Percentiles rank a stretch among this genome's conserved stretches.
Conservation (phyloP, 1,140 invertebrate species). For the Cephus cinctus region DNA sequence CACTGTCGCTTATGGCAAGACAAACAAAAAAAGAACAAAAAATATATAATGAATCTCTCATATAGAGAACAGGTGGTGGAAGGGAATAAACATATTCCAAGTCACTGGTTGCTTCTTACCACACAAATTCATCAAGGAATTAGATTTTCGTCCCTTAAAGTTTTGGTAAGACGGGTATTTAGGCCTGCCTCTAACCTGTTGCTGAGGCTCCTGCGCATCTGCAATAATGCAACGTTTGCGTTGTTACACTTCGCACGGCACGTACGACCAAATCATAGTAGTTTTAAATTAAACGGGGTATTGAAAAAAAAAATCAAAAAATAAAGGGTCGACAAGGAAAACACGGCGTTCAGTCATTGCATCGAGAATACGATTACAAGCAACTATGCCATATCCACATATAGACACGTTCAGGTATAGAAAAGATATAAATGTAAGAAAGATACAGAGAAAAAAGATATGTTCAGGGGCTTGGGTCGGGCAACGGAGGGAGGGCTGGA, state of each 20-base stretch:
- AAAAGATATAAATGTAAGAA: no score
- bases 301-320: no score
- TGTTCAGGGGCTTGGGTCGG: no score
- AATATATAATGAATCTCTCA: conserved; percentile 12
- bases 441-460: no score
- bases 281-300: no score
- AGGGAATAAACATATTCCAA: conserved; percentile 45
- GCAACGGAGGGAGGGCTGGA: no score
- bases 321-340: no score
- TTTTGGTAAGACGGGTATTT: conserved; percentile 82
- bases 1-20: conserved; percentile 15
- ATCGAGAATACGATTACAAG: no score
- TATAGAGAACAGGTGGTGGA: no score
- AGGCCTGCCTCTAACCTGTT: conserved; percentile 73
- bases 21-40: conserved; percentile 23
- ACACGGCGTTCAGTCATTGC: no score
- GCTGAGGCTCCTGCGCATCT: conserved; percentile 70
- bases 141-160: conserved; percentile 86
- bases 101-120: conserved; percentile 70
- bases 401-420: no score
- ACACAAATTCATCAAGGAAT: conserved; percentile 91
- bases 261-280: conserved; percentile 32
- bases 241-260: conserved; percentile 50
- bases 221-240: conserved; percentile 59
- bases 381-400: no score